Evolutionary conservation across 1,140 invertebrate genomes (phyloP), one percentile per base, ranked within the genome.

Genomic region (Chymomyza costata): DNA sequence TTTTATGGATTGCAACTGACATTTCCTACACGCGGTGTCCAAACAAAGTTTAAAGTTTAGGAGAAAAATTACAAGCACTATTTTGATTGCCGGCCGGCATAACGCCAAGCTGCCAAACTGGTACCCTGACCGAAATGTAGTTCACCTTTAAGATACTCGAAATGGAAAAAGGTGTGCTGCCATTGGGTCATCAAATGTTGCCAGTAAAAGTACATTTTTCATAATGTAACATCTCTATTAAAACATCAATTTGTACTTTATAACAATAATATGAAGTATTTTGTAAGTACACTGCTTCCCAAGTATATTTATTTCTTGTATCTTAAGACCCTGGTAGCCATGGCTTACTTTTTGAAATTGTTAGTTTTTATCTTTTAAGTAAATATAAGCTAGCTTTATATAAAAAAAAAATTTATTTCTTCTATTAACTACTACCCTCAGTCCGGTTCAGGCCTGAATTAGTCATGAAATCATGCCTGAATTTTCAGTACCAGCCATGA

Each of bases 1-100:
- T 78, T 73, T 73, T 73, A 73, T 73, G 69, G 73, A 67, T 78
- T 71, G 63, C 71, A 80, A 78, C 73, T 80, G 73, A 78, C 73
- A 80, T 80, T 80, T 80, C 73, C 73, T 80, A 71, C 67, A 64
- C 63, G 64, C 15, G 3, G 46, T 38, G 28, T 17, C 59, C 25
- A 28, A 35, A 41, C 14, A 68, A 80, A 80, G 73, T 80, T 80
- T 80, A 80, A 80, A 80, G 73, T 80, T 80, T 80, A 80, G 68
- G 50, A 56, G 39, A 31, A 53, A 55, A 71, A 64, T 64, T 60
- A 64, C 49, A 53, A n/a, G n/a, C n/a, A n/a, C n/a, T n/a, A 59
- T 53, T 47, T 52, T 58, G 31, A 59, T 49, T 65, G 66, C 71
- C 67, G 71, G 62, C 67, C 59, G 62, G 51, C 56, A 34, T 49